phyloP scores from a whole-genome alignment of 2,797 vertebrate genomes.

The Chloroceryle inda region DNA sequence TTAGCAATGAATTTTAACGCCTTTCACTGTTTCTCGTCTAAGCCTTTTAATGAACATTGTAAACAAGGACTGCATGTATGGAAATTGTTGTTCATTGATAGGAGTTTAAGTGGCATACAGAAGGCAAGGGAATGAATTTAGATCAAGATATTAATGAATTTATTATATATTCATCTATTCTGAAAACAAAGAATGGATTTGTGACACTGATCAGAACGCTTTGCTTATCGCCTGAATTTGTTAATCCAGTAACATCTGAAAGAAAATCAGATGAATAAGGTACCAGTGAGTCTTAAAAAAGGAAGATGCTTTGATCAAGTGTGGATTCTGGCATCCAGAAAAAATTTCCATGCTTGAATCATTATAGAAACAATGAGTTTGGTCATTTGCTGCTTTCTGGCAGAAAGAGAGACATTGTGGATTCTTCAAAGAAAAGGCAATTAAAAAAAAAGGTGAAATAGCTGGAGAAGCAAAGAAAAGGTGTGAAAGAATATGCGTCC shows the following conservation, averaged over 20 bases:
- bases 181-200: background rate
- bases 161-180: background rate
- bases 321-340: background rate
- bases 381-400: background rate
- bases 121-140: background rate
- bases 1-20: conserved; percentile 46
- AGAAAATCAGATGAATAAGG: background rate
- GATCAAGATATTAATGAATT: background rate
- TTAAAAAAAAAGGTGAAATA: background rate
- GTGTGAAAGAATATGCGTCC: accelerated
- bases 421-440: background rate
- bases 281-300: background rate
- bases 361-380: background rate
- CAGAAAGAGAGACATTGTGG: background rate
- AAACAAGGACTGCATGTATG: conserved; percentile 7
- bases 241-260: background rate
- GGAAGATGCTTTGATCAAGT: background rate
- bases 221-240: background rate
- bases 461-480: background rate
- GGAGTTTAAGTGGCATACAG: background rate
- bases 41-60: background rate
- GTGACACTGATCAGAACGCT: background rate
- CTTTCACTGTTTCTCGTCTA: background rate
- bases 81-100: background rate
- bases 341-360: background rate